Evolutionary conservation across 2,113 vertebrate species (phyloP).

Genomic region (Odocoileus virginianus): DNA sequence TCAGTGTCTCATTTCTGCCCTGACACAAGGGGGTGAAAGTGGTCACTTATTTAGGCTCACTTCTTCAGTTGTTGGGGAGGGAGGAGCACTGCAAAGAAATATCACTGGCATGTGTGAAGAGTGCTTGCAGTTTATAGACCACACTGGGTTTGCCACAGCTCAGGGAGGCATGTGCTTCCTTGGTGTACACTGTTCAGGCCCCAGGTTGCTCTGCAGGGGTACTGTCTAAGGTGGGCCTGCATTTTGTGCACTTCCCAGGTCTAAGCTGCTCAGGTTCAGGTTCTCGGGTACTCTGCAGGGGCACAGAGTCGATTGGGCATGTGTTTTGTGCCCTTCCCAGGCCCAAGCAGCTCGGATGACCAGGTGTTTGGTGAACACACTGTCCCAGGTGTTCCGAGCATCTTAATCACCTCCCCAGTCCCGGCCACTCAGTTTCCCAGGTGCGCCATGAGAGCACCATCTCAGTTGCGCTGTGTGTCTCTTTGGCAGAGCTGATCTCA

Average conservation of each 20-base stretch:
- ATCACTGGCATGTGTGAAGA: not conserved
- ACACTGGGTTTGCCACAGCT: not conserved
- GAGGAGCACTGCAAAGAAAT: not conserved
- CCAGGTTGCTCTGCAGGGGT: not conserved
- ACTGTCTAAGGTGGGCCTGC: not conserved
- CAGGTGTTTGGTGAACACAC: not conserved
- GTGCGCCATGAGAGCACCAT: accelerated
- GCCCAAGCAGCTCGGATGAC: not conserved
- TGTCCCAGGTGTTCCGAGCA: not conserved
- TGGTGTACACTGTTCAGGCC: not conserved
- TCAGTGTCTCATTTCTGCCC: not conserved
- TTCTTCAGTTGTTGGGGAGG: not conserved
- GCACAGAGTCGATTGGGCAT: not conserved
- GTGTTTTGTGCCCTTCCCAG: not conserved
- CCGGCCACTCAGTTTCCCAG: not conserved
- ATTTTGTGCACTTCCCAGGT: not conserved
- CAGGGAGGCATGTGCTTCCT: not conserved
- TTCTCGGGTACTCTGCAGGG: not conserved
- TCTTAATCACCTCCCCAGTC: not conserved
- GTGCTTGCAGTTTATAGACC: not conserved
- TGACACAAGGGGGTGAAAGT: not conserved
- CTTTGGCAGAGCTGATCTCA: not conserved
- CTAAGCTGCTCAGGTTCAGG: not conserved
- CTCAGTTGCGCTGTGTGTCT: not conserved
- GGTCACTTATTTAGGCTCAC: not conserved